phyloP scores from a whole-genome alignment of 2,797 vertebrate genomes.

The Tinamus major region DNA sequence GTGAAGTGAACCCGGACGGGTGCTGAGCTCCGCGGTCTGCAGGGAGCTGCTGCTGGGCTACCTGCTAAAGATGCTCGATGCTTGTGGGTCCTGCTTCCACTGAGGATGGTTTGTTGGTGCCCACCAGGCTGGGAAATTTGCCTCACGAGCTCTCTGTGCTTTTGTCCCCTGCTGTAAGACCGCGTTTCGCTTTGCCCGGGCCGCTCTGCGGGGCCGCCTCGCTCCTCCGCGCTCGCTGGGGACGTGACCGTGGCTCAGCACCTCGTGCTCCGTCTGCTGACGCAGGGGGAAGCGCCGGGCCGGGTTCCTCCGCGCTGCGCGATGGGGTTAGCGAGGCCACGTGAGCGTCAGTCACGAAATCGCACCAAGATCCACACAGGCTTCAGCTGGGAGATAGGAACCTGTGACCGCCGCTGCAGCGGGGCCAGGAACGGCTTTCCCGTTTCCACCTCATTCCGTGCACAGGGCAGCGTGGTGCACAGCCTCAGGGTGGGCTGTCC shows the following conservation, averaged over 20 bases:
- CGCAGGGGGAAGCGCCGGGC: neutral
- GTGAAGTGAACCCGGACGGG: neutral
- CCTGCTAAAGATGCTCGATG: neutral
- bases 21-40: neutral
- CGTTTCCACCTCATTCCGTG: neutral
- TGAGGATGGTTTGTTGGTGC: rapidly evolving
- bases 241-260: neutral
- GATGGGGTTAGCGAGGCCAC: neutral
- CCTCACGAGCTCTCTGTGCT: neutral
- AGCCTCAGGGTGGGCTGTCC: conserved; percentile 40
- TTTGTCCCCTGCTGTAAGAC: neutral
- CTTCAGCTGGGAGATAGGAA: neutral
- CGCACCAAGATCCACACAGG: neutral
- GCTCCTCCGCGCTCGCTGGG: neutral
- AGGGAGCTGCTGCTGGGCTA: neutral
- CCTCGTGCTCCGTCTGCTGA: rapidly evolving
- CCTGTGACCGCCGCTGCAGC: neutral
- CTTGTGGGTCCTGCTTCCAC: neutral
- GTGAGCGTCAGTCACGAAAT: conserved; percentile 12
- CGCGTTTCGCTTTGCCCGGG: neutral
- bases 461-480: neutral
- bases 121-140: neutral
- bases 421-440: neutral
- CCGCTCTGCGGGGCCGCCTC: neutral
- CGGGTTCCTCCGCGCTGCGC: neutral